Conservation (phyloP, 2,888 invertebrate genomes). For the Agelastica alni region DNA sequence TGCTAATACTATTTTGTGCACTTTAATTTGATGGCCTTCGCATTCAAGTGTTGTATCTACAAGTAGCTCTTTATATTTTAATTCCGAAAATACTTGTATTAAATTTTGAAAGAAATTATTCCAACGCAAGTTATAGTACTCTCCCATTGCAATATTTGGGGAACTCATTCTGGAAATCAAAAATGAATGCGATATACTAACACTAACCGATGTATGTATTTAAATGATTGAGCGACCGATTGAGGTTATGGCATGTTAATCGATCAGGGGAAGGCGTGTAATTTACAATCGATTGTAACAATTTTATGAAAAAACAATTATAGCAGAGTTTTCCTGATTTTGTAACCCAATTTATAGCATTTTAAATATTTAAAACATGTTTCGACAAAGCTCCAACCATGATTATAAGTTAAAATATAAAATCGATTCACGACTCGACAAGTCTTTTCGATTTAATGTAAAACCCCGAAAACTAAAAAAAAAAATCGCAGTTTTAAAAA, state of each 20-base stretch:
- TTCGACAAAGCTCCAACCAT: too few species aligned
- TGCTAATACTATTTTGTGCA: slow-evolving; percentile 59
- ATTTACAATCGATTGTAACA: neutral
- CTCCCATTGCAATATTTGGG: slow-evolving; percentile 17
- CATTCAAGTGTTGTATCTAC: slow-evolving; percentile 59
- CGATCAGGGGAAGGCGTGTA: too few species aligned
- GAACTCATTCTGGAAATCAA: neutral
- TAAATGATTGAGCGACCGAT: neutral
- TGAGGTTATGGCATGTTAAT: neutral
- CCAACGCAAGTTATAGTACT: slow-evolving; percentile 57
- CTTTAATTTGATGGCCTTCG: slow-evolving; percentile 58
- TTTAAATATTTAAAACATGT: too few species aligned
- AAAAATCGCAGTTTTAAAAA: too few species aligned
- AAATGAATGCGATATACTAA: too few species aligned
- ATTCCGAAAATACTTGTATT: slow-evolving; percentile 57
- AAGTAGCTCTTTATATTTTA: slow-evolving; percentile 54
- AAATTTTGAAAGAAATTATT: slow-evolving; percentile 59
- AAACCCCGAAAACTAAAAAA: neutral
- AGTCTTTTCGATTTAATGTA: neutral
- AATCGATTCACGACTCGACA: too few species aligned
- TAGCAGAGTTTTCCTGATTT: too few species aligned
- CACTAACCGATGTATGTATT: neutral
- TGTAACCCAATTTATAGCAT: too few species aligned
- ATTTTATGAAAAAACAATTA: too few species aligned
- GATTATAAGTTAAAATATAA: too few species aligned